phyloP scores from a whole-genome alignment of 2,113 vertebrate species.

The Nothoprocta perdicaria region DNA sequence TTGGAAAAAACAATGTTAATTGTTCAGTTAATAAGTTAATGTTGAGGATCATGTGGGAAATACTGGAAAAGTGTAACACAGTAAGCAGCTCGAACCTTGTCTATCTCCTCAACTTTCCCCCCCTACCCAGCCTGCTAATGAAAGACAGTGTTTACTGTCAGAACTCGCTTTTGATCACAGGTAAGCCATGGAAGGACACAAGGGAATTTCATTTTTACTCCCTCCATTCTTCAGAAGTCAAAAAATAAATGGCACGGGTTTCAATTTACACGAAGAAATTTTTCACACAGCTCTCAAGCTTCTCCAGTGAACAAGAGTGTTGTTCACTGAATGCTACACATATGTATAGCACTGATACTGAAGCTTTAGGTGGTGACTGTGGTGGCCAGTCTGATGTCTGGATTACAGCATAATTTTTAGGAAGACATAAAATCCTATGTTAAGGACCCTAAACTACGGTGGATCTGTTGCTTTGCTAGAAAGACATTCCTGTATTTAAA shows the following conservation, averaged over 20 bases:
- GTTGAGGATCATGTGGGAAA: neutral
- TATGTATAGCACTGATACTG: fast-evolving
- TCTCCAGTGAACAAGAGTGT: neutral
- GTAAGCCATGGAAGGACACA: neutral
- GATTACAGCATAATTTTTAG: neutral
- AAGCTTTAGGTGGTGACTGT: neutral
- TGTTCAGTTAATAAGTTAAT: neutral
- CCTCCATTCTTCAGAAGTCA: neutral
- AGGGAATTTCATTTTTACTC: neutral
- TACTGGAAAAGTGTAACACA: neutral
- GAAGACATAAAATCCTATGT: fast-evolving
- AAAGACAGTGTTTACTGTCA: neutral
- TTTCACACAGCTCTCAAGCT: neutral
- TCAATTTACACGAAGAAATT: neutral
- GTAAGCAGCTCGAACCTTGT: neutral
- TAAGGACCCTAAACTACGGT: neutral
- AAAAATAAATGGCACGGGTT: neutral
- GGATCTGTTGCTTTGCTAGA: neutral
- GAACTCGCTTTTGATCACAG: neutral
- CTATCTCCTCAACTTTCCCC: neutral
- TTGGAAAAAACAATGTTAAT: slow-evolving; percentile 43
- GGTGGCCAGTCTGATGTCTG: neutral
- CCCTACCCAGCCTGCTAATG: neutral
- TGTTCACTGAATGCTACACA: neutral
- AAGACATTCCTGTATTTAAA: neutral